These are phyloP conservation scores for Muscina levida DNA, from an alignment of 2,888 invertebrate genomes.

Conservation along the genomic window DNA sequence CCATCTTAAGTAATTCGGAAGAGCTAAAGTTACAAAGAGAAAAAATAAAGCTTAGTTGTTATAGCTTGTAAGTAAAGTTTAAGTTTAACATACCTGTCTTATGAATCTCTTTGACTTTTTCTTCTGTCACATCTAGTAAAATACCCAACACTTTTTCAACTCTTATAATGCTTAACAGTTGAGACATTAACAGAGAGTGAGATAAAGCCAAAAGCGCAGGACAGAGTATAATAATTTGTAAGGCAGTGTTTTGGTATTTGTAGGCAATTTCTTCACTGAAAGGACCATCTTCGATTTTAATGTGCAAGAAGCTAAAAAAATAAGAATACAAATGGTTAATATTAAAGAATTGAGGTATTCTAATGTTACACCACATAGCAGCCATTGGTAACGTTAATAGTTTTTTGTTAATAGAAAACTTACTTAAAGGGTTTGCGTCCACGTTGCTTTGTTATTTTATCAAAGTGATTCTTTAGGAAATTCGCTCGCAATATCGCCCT, in stretches of 20 bases:
- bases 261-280: slow-evolving; percentile 80
- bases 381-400: too few relatives aligned
- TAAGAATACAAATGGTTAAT: neutral
- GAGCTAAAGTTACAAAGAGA: slow-evolving; percentile 78
- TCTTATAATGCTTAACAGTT: slow-evolving; percentile 77
- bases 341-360: too few relatives aligned
- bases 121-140: slow-evolving; percentile 89
- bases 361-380: too few relatives aligned
- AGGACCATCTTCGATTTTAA: slow-evolving; percentile 86
- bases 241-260: slow-evolving; percentile 83
- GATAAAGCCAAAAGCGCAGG: slow-evolving; percentile 85
- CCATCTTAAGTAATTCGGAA: slow-evolving; percentile 89
- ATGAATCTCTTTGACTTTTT: slow-evolving; percentile 85
- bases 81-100: slow-evolving; percentile 82
- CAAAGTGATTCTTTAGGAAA: slow-evolving; percentile 90
- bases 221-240: slow-evolving; percentile 90
- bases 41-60: neutral
- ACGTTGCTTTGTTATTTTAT: slow-evolving; percentile 90
- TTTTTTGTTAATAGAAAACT: slow-evolving; percentile 73
- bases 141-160: slow-evolving; percentile 89
- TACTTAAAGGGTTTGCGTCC: slow-evolving; percentile 90
- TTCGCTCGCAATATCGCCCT: slow-evolving; percentile 90
- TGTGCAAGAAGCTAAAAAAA: slow-evolving; percentile 85
- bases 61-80: neutral
- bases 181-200: slow-evolving; percentile 77